phyloP scores from a whole-genome alignment of 2,113 vertebrate genomes.

The Macroglossus sobrinus region DNA sequence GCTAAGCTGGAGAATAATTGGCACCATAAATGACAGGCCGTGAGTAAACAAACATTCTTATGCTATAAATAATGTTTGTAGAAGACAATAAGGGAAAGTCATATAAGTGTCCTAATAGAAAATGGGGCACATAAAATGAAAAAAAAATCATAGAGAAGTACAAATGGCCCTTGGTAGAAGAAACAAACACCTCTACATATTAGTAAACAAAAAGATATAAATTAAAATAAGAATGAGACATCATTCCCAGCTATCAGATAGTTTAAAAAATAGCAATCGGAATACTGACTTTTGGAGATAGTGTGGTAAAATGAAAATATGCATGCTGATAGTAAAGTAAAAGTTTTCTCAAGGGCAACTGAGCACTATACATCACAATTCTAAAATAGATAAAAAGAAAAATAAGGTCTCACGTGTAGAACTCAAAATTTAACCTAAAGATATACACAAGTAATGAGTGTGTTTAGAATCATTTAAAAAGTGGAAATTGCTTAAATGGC shows the following conservation, averaged over 20 bases:
- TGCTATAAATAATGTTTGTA: not conserved
- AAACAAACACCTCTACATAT: not conserved
- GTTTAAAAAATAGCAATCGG: not conserved
- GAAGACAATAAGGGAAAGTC: not conserved
- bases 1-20: not conserved
- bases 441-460: not conserved
- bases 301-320: not conserved
- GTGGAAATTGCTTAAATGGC: not conserved
- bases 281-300: not conserved
- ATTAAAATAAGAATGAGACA: not conserved
- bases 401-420: not conserved
- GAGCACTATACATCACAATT: not conserved
- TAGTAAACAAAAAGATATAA: not conserved
- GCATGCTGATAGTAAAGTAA: not conserved
- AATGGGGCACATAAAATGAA: not conserved
- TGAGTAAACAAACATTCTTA: not conserved
- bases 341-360: no score
- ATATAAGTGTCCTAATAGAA: not conserved
- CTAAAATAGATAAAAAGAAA: not conserved
- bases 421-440: not conserved
- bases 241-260: not conserved
- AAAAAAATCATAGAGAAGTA: not conserved
- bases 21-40: not conserved
- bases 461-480: not conserved
- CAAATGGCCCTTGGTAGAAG: not conserved